phyloP scores from a whole-genome alignment of 2,888 invertebrate species.

The Meghimatium bilineatum region DNA sequence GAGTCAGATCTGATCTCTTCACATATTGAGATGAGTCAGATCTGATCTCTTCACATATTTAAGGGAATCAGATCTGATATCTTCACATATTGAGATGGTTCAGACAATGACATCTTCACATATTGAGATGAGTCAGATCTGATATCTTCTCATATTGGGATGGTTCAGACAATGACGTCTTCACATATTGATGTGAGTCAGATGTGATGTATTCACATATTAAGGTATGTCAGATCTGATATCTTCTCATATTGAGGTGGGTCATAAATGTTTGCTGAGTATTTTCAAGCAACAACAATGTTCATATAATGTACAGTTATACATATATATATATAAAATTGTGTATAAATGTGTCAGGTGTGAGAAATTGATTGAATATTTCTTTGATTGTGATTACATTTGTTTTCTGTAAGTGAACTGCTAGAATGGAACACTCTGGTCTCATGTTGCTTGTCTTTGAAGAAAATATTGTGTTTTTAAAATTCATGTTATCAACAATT shows the following conservation, averaged over 20 bases:
- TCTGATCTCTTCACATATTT: neutral
- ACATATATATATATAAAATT: no score
- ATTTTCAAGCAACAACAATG: neutral
- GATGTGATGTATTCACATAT: neutral
- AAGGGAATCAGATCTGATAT: neutral
- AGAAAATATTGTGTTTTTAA: neutral
- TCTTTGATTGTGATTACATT: neutral
- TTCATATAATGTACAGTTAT: no score
- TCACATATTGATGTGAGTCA: neutral
- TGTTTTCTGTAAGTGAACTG: neutral
- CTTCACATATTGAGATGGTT: neutral
- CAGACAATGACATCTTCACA: neutral
- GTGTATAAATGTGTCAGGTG: no score
- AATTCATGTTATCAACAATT: conserved; percentile 6
- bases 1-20: neutral
- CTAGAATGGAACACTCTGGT: neutral
- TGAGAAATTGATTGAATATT: no score
- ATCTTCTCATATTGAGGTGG: neutral
- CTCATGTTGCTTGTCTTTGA: conserved; percentile 2
- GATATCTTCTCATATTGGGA: neutral
- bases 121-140: conserved; percentile 11
- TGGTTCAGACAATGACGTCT: neutral
- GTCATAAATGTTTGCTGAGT: neutral
- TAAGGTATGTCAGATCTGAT: neutral
- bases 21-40: neutral